Conservation (phyloP, 2,888 invertebrate genomes). For the Limnephilus auricula region DNA sequence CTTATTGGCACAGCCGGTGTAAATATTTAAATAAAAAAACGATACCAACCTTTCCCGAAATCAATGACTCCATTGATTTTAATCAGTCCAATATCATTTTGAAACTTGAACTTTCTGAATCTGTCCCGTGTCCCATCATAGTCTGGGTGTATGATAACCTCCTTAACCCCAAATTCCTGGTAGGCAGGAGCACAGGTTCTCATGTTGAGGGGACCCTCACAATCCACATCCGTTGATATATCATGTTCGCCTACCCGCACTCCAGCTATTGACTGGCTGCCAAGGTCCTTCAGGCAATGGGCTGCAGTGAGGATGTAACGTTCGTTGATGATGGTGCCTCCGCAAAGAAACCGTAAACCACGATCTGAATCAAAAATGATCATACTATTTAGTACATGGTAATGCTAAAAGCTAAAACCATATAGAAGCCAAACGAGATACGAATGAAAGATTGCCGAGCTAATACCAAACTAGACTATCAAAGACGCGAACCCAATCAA, state of each 20-base stretch:
- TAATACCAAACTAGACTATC: too few relatives aligned
- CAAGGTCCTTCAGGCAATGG: conserved; percentile 78
- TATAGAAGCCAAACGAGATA: too few relatives aligned
- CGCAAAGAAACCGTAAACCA: conserved; percentile 71
- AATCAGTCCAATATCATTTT: conserved; percentile 80
- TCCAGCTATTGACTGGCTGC: conserved; percentile 72
- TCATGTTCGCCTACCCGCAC: conserved; percentile 83
- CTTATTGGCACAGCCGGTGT: too few relatives aligned
- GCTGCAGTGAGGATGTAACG: conserved; percentile 80
- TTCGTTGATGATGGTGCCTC: conserved; percentile 77
- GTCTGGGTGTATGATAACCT: conserved; percentile 75
- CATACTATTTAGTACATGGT: not conserved
- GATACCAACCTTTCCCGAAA: not conserved
- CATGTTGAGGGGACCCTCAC: conserved; percentile 71
- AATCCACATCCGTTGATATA: conserved; percentile 72
- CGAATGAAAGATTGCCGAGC: too few relatives aligned
- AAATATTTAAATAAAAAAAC: not conserved
- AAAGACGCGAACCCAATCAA: too few relatives aligned
- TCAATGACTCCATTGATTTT: conserved; percentile 69
- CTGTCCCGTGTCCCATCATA: conserved; percentile 73
- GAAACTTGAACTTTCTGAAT: conserved; percentile 68
- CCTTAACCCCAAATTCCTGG: conserved; percentile 75
- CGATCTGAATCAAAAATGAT: not conserved
- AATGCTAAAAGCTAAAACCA: too few relatives aligned
- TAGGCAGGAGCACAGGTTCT: conserved; percentile 72